Base-by-base conservation (phyloP, 1,140 invertebrate genomes). In the Bombus soroeensis region DNA sequence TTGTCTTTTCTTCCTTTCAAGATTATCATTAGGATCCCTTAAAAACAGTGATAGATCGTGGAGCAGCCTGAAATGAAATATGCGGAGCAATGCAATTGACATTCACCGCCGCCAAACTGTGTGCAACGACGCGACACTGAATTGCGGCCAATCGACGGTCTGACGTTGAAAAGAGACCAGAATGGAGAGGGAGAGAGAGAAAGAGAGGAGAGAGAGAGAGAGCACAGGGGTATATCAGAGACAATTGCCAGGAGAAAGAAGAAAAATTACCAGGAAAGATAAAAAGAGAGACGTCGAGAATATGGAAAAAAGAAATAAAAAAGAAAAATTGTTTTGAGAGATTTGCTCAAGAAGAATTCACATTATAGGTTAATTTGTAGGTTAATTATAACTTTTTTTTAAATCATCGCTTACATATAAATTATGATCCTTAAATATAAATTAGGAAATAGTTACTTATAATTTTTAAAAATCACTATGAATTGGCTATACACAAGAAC, bases 81-180 rank as follows among this genome's bases (percentile, higher is more conserved):
- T 92, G 87, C 87, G 79, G 41, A 91, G 88, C 79, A 89, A 93
- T 93, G 90, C 87, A 84, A 82, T 90, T 90, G 88, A 91, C 89
- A 85, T 87, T 87, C 66, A 80, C 88, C 25, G 70, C 88, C 85
- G 22, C 47, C 88, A 81, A 87, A 88, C 70, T 84, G 81, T 89
- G 92, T 92, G 81, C 88, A 93, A 89, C 86, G 91, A 93, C 74
- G 88, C 88, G 92, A 87, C 78, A 86, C 87, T 93, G 92, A 93
- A 91, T 90, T 92, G 91, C 74, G 91, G 91, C 84, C 91, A 92
- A 93, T 93, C 87, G 80, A 70, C 81, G 87, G 77, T 43, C 81
- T 41, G 79, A 85, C 53, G 43, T 85, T 32, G 41, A 71, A 90
- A 70, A 75, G 43, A 89, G 77, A 53, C 12, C 59, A 12, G 34